Evolutionary conservation across 2,113 vertebrate genomes (phyloP), one percentile per base, ranked within the genome.

Genomic region (Parus major): DNA sequence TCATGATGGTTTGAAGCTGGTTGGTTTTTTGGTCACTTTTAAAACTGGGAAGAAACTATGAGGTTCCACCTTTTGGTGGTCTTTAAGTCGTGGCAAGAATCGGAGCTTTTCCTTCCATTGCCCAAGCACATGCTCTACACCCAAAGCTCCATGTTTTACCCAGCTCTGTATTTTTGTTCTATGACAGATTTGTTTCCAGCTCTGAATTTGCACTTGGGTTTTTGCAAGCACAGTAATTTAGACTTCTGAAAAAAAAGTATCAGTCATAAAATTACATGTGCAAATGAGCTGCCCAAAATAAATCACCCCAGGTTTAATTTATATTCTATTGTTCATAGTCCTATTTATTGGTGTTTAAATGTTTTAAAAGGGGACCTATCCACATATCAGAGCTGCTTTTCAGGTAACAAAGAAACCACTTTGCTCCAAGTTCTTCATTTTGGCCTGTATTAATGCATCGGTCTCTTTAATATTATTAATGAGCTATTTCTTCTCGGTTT

Each of bases 191-290:
- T 70, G 35, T 59, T 88, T 83, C 47, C 76, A 63, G 35, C 35
- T 82, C 72, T 60, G 65, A 63, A 66, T 92, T 70, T 86, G 59
- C 28, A 5, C 33, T 93, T 61, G 31, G 24, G 16, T 46, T 78
- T 91, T 86, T 86, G 60, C 31, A 71, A 82, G 63, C 8, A 5
- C 19, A 14, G 28, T 88, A 33, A 90, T 73, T 36, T 60, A 39
- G 47, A 66, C 64, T 81, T 86, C 33, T 27, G 71, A 72, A 94
- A 94, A 85, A 42, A 47, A 81, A 83, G 46, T 28, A 47, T 52
- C 5, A 0, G 56, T 61, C 35, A 16, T 47, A 80, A 90, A 94
- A 82, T 3, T 7, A 50, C 44, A 88, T 13, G 55, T 59, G 52
- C 23, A 80, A 92, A 81, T 42, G 10, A 50, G 22, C 59, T 72